Evolutionary conservation across 2,113 vertebrate species (phyloP).

Genomic region (Xerus inauris): DNA sequence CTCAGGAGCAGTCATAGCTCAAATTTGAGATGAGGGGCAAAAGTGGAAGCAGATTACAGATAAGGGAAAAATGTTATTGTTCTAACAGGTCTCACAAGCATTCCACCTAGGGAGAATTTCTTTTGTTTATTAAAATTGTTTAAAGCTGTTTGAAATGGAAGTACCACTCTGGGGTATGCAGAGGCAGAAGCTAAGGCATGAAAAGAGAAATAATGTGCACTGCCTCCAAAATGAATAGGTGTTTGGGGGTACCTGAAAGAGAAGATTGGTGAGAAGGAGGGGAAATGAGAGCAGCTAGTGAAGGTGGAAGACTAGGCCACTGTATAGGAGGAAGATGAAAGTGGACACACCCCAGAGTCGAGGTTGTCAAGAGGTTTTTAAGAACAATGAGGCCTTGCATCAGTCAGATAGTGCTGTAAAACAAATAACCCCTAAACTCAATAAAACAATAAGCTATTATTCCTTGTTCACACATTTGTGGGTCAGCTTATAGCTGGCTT

Average conservation of each 20-base stretch:
- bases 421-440: background rate
- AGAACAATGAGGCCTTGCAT: background rate
- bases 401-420: conserved; percentile 1
- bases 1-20: background rate
- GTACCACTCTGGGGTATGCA: background rate
- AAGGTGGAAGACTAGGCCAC: background rate
- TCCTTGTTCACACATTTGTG: background rate
- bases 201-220: background rate
- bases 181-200: background rate
- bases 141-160: conserved; percentile 18
- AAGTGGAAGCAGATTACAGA: background rate
- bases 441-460: background rate
- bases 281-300: background rate
- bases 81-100: background rate
- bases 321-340: background rate
- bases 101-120: background rate
- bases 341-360: background rate
- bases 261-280: background rate
- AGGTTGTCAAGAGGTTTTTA: background rate
- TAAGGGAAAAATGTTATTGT: background rate
- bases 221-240: background rate
- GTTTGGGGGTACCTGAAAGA: background rate
- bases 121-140: conserved; percentile 28
- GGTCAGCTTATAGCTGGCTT: background rate
- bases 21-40: background rate